Percentiles rank a stretch among this genome's conserved stretches.
Conservation (phyloP, 1,140 invertebrate genomes). For the Atta cephalotes region DNA sequence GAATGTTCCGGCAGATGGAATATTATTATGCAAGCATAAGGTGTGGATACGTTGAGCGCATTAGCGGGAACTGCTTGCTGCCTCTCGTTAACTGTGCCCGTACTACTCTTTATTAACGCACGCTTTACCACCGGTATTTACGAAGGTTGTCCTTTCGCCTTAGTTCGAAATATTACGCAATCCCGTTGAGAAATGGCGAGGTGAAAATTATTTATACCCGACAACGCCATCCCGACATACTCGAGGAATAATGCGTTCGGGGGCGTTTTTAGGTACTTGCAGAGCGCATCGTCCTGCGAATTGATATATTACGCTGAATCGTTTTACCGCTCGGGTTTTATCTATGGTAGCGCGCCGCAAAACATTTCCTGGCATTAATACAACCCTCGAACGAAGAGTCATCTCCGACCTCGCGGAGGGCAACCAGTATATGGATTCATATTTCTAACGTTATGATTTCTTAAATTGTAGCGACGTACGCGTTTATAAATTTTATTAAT, state of each 20-base stretch:
- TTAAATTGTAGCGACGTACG: not conserved
- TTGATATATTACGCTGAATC: slow-evolving; percentile 57
- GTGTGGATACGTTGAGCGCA: slow-evolving; percentile 46
- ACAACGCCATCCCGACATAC: slow-evolving; percentile 51
- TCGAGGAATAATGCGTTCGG: slow-evolving; percentile 60
- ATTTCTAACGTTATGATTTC: not conserved
- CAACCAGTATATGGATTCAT: not conserved
- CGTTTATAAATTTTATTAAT: not conserved
- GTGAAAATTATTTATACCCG: slow-evolving; percentile 58
- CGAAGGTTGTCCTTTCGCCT: slow-evolving; percentile 54
- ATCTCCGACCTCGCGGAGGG: slow-evolving; percentile 3
- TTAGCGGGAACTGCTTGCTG: slow-evolving; percentile 48
- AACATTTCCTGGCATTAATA: slow-evolving; percentile 54
- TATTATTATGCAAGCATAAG: slow-evolving; percentile 41
- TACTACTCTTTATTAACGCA: slow-evolving; percentile 57
- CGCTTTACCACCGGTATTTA: slow-evolving; percentile 53
- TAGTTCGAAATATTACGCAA: slow-evolving; percentile 62
- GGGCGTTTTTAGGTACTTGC: slow-evolving; percentile 55
- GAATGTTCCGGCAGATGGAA: slow-evolving; percentile 7
- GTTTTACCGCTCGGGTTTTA: slow-evolving; percentile 59
- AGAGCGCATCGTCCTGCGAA: slow-evolving; percentile 43
- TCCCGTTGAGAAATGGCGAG: slow-evolving; percentile 53
- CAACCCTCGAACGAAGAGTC: slow-evolving; percentile 32
- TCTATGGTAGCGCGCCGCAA: slow-evolving; percentile 29
- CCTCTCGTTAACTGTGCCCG: slow-evolving; percentile 55